Conservation (phyloP, 1,140 invertebrate species). For the Calosoma granatense region DNA sequence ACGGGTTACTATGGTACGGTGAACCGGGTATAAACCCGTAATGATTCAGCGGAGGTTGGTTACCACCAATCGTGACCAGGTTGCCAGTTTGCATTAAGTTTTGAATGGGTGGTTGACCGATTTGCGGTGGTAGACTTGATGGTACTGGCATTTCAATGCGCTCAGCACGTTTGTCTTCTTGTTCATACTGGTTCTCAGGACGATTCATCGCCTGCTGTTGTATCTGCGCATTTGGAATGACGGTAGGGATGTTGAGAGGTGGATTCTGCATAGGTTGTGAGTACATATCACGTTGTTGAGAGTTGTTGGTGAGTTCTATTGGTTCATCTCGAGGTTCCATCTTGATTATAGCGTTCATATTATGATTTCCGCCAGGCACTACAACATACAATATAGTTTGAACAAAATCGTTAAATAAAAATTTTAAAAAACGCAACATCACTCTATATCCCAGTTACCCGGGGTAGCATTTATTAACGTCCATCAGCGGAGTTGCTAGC, state of each 20-base stretch:
- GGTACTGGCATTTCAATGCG: conserved; percentile 34
- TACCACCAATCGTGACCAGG: conserved; percentile 42
- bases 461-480: too few relatives aligned
- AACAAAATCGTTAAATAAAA: too few relatives aligned
- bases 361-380: too few relatives aligned
- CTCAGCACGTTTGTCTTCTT: conserved; percentile 32
- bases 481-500: too few relatives aligned
- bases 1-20: conserved; percentile 34
- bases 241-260: conserved; percentile 36
- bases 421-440: too few relatives aligned
- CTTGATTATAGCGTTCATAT: conserved; percentile 41
- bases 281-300: conserved; percentile 33
- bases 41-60: conserved; percentile 27
- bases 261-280: conserved; percentile 27
- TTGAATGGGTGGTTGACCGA: conserved; percentile 41
- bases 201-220: conserved; percentile 37
- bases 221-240: conserved; percentile 28
- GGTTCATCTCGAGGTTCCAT: conserved; percentile 46
- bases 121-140: conserved; percentile 34
- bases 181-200: conserved; percentile 28
- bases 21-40: conserved; percentile 42
- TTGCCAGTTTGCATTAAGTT: conserved; percentile 42
- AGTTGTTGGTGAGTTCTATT: conserved; percentile 41
- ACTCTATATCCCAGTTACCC: too few relatives aligned
- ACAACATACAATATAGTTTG: too few relatives aligned